A percentile compares a stretch with the other conserved stretches of the same genome.
Evolutionary conservation across 2,113 vertebrate species (phyloP).

Genomic region (Diadophis punctatus): DNA sequence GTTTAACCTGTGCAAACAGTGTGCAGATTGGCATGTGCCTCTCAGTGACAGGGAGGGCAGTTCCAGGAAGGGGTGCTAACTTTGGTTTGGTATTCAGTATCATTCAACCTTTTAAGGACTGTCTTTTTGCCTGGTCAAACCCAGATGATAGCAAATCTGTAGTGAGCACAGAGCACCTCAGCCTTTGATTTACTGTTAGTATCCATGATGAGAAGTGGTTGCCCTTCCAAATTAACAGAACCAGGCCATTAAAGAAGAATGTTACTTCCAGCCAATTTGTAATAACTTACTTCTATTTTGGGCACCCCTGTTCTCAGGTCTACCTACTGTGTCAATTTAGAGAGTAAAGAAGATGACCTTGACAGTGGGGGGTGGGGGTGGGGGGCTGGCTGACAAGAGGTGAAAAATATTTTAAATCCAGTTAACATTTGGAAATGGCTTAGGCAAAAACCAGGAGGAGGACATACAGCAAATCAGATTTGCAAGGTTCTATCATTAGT

Average conservation of each 20-base stretch:
- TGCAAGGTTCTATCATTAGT: neutral
- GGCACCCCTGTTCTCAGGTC: neutral
- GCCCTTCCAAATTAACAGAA: neutral
- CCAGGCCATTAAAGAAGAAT: neutral
- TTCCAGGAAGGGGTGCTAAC: neutral
- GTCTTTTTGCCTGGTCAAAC: neutral
- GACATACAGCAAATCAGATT: neutral
- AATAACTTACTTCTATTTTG: neutral
- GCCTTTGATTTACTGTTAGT: neutral
- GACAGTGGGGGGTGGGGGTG: neutral
- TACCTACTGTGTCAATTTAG: neutral
- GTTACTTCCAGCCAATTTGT: neutral
- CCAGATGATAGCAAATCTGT: neutral
- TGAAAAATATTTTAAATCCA: neutral
- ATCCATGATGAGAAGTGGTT: neutral
- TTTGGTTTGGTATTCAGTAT: neutral
- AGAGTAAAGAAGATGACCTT: neutral
- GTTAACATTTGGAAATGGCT: neutral
- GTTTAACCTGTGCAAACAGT: neutral
- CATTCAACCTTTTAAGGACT: neutral
- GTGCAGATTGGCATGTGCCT: neutral
- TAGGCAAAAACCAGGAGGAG: neutral
- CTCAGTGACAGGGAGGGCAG: neutral
- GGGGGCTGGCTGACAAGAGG: neutral
- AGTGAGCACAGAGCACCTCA: neutral